phyloP scores from a whole-genome alignment of 2,113 vertebrate species.

The Euleptes europaea region DNA sequence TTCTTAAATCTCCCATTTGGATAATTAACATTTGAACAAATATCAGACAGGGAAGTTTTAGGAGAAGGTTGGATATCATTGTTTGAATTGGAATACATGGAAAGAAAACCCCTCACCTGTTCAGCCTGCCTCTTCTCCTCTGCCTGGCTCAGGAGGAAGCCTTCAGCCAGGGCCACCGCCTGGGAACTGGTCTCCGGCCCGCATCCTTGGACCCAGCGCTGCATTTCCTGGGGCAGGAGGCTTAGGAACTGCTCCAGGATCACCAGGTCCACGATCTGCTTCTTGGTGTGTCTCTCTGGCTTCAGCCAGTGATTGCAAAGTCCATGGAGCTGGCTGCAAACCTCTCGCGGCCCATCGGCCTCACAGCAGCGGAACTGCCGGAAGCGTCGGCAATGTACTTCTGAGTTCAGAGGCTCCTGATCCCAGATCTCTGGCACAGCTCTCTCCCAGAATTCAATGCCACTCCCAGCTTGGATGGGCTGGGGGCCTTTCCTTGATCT shows the following conservation, averaged over 20 bases:
- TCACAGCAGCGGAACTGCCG: not conserved
- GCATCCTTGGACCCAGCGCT: not conserved
- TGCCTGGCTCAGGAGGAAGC: not conserved
- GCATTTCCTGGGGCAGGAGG: not conserved
- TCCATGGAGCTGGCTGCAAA: not conserved
- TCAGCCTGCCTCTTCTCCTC: not conserved
- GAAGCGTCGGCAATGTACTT: not conserved
- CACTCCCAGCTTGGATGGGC: too few relatives aligned
- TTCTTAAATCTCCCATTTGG: too few relatives aligned
- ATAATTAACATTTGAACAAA: too few relatives aligned
- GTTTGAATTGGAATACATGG: too few relatives aligned
- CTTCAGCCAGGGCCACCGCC: not conserved
- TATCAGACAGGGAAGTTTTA: too few relatives aligned
- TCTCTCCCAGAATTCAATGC: too few relatives aligned
- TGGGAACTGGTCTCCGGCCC: not conserved
- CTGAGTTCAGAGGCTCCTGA: too few relatives aligned
- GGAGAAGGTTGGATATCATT: too few relatives aligned
- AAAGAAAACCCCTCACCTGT: not conserved
- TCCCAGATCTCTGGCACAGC: too few relatives aligned
- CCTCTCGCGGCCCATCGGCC: not conserved
- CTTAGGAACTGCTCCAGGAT: not conserved
- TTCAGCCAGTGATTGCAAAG: not conserved
- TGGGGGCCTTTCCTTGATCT: too few relatives aligned
- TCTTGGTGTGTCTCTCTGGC: not conserved
- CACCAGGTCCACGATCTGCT: not conserved